These are phyloP conservation scores for Falco novaeseelandiae DNA, from an alignment of 2,797 vertebrate genomes.

Conservation along the genomic window DNA sequence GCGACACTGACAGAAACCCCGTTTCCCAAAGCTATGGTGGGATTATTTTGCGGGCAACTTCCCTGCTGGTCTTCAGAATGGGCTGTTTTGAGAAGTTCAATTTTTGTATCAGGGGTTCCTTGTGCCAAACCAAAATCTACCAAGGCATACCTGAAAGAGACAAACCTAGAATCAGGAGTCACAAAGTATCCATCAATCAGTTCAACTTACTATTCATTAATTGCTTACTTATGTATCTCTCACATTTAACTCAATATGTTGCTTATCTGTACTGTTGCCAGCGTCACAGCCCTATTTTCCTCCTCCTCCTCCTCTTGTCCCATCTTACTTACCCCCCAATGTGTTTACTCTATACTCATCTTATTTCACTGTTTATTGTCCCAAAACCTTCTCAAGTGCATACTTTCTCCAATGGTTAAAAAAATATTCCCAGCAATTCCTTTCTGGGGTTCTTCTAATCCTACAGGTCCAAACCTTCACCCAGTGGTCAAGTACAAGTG, in stretches of 20 bases:
- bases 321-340: not conserved
- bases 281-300: not conserved
- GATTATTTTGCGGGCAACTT: slow-evolving; percentile 80
- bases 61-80: slow-evolving; percentile 82
- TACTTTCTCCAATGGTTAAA: not conserved
- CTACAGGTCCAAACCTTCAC: not conserved
- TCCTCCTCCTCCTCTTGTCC: not conserved
- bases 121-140: slow-evolving; percentile 98
- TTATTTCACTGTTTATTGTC: not conserved
- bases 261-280: not conserved
- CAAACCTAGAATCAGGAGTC: slow-evolving; percentile 5
- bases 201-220: not conserved
- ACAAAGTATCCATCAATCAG: not conserved
- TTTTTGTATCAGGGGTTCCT: slow-evolving; percentile 91
- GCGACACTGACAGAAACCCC: slow-evolving; percentile 66
- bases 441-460: not conserved
- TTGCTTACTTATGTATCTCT: not conserved
- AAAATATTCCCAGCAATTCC: not conserved
- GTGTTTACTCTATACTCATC: not conserved
- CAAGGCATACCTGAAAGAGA: slow-evolving; percentile 87
- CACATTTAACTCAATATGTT: not conserved
- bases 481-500: not conserved
- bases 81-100: slow-evolving; percentile 91
- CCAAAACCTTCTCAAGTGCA: not conserved
- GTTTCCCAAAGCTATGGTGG: slow-evolving; percentile 68